Evolutionary conservation across 2,888 invertebrate genomes (phyloP), one percentile per base, ranked within the genome.

Genomic region (Eucera pruinosa): DNA sequence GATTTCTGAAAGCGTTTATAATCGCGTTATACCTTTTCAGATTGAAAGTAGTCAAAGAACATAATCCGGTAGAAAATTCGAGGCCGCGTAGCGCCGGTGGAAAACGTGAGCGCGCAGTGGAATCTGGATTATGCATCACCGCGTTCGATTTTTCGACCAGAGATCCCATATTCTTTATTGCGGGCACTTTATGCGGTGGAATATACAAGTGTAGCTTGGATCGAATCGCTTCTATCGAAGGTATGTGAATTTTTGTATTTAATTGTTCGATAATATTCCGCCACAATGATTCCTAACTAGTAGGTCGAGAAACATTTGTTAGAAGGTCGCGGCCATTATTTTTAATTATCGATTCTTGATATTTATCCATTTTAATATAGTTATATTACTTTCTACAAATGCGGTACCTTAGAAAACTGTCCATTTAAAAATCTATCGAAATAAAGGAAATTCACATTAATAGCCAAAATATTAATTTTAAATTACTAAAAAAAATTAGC

Each of bases 151-250:
- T 92, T 78, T 91, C 90, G 3, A 76, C 78, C 2, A 87, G 85
- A 54, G 87, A 90, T 62, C 78, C 88, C 0, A 82, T 80, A 27
- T 77, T 90, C 48, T 90, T 92, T 61, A 72, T 92, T 57, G 90
- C 89, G n/a, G 92, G 92, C 2, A 92, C 92, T 41, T 77, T 90
- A 15, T 92, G 91, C 30, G 92, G 92, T 55, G 91, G 92, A 33
- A 80, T 92, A 55, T 92, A 92, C 43, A 91, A 91, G 70, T 92
- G 92, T 69, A 90, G 86, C 50, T 78, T 89, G 25, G 89, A 91
- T 69, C 85, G 84, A 7, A 77, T 85, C 0, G 80, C 72, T 33
- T 77, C 89, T 9, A 83, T 92, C 30, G 88, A 89, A 85, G 89
- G 90, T 86, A n/a, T n/a, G 11, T 11, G 27, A 27, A 39, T n/a